Evolutionary conservation across 2,113 vertebrate species (phyloP).

Genomic region (Urocynchramus pylzowi): DNA sequence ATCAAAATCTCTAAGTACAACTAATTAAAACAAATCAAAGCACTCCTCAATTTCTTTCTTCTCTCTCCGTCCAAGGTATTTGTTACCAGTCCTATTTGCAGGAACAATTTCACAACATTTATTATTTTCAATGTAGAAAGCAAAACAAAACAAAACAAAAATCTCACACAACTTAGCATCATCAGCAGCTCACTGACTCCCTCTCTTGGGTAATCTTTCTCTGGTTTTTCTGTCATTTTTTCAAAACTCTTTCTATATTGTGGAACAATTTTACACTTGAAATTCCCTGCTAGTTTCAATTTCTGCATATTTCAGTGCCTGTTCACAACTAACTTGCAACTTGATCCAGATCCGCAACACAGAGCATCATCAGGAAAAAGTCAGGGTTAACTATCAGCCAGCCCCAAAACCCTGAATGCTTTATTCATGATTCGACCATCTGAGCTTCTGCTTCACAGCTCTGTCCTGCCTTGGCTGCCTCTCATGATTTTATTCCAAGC

Average conservation of each 20-base stretch:
- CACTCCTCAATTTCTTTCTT: background rate
- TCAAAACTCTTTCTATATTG: background rate
- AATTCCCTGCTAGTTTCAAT: background rate
- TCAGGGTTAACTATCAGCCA: background rate
- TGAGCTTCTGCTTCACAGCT: background rate
- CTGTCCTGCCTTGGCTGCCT: background rate
- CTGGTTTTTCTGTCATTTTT: background rate
- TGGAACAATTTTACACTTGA: background rate
- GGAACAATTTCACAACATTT: background rate
- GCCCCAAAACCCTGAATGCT: background rate
- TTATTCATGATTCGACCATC: background rate
- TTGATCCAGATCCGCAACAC: background rate
- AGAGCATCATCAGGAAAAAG: background rate
- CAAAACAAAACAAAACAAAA: background rate
- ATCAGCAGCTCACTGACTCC: background rate
- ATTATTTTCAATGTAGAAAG: background rate
- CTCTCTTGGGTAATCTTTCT: background rate
- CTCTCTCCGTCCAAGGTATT: background rate
- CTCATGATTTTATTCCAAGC: fast-evolving
- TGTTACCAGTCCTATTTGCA: background rate
- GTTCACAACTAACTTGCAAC: background rate
- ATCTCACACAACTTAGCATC: no score
- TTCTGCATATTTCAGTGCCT: background rate
- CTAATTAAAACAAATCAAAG: background rate
- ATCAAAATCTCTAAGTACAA: background rate